Evolutionary conservation across 2,113 vertebrate species (phyloP), one percentile per base, ranked within the genome.

Genomic region (Bos indicus): DNA sequence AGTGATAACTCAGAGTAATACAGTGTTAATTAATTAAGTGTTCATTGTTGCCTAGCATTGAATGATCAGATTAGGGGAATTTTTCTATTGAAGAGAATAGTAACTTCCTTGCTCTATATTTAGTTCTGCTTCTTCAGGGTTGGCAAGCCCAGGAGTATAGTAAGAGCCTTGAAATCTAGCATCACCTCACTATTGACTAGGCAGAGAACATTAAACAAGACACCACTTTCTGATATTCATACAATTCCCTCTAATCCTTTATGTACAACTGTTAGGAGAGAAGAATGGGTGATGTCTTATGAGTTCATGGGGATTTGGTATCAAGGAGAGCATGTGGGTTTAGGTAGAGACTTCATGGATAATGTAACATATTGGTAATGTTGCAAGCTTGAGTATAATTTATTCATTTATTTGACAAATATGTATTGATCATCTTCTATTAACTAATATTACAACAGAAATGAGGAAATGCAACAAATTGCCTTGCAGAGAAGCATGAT

Each of bases 361-460:
- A 85, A 51, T 48, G 21, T 81, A 28, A 26, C 36, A 30, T 52
- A 25, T 60, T 10, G 15, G 7, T n/a, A 12, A 43, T 74, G 4
- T 10, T 94, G 78, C 14, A 91, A 81, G 1, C 25, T 62, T 88
- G 54, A 88, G 8, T 36, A 74, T 13, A 46, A 71, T 88, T 91
- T 36, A 97, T 94, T 86, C 21, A 81, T 60, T 81, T 89, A 57
- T 40, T 89, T 85, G 48, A 94, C 2, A 95, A 46, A 46, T 57
- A 80, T 16, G 26, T 71, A 84, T 62, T 43, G n/a, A 59, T 67
- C 23, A 52, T 54, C 48, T 84, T 21, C 57, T 84, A 2, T 48
- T 12, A 52, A 25, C 3, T 54, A 64, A 64, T 48, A 71, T 62
- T 92, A 6, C 1, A 93, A 71, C 1, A 88, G 2, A 95, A 80